Evolutionary conservation across 2,113 vertebrate genomes (phyloP).

Genomic region (Maccullochella peelii): DNA sequence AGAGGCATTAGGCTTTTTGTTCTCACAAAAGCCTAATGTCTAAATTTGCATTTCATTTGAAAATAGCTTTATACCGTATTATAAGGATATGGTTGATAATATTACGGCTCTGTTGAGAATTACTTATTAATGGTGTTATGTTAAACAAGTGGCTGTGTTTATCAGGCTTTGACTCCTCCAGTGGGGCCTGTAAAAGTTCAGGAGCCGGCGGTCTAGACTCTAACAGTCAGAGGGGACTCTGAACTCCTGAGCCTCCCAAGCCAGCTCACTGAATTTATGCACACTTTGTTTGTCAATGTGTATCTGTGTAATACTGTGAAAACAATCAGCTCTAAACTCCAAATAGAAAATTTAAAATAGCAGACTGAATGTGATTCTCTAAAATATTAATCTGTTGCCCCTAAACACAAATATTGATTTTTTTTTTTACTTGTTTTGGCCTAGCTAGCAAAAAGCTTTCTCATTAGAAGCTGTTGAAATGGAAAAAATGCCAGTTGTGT

Average conservation of each 20-base stretch:
- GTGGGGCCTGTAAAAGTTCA: constrained; percentile 16
- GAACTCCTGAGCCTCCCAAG: constrained; percentile 25
- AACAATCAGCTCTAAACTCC: not conserved
- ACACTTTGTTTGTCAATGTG: not conserved
- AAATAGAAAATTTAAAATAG: not conserved
- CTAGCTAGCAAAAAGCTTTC: not conserved
- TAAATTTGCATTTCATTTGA: constrained; percentile 32
- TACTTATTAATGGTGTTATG: constrained; percentile 29
- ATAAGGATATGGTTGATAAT: constrained; percentile 4
- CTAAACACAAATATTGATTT: constrained; percentile 31
- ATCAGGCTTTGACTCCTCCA: not conserved
- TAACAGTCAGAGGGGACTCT: not conserved
- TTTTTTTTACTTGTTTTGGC: constrained; percentile 26
- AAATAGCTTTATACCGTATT: constrained; percentile 10
- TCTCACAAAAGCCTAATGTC: constrained; percentile 1
- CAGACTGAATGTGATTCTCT: not conserved
- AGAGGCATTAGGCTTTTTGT: not conserved
- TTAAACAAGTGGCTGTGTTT: constrained; percentile 22
- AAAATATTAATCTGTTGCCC: constrained; percentile 17
- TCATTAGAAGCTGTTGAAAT: not conserved
- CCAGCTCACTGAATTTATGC: not conserved
- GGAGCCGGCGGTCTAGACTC: constrained; percentile 1
- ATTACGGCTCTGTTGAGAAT: constrained; percentile 15
- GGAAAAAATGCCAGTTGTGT: not conserved
- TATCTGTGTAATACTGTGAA: constrained; percentile 14